Evolutionary conservation across 1,140 invertebrate genomes (phyloP), one percentile per base, ranked within the genome.

Genomic region (Pollicipes pollicipes): DNA sequence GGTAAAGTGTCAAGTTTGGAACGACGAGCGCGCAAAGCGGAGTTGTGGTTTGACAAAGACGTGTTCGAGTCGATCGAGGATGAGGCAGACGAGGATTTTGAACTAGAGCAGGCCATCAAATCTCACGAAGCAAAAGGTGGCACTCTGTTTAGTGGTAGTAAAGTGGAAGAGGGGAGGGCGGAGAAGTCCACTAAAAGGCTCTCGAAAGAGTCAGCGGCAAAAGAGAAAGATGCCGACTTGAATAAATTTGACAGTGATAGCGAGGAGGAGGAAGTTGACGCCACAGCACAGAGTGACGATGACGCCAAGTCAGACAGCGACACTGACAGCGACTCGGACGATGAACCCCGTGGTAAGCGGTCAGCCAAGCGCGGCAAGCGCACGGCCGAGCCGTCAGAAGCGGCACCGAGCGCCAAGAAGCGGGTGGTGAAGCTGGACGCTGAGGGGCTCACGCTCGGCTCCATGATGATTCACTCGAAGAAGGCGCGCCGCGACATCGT

Each of bases 391-490:
- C 45, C 45, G 69, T 31, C 45, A 68, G 71, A 45, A 64, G 68
- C 30, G 21, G 37, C 27, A 64, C 32, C 29, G 71, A 68, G 68
- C 28, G 70, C 68, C 29, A 72, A 72, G 74, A 74, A 74, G 77
- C 74, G 72, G 73, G 84, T 84, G 76, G 89, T 87, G 74, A 87
- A 86, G 76, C 79, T 99, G 74, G 87, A 88, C 75, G 85, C 89
- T 37, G 87, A 92, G 77, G 93, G 93, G 70, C 80, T 98, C 66
- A 93, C 94, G 0, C 77, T 98, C 6, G 95, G 91, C 2, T 86
- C 91, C 0, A 79, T 95, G 77, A 83, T 97, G 79, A 84, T 90
- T 3, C 85, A 90, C 68, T 93, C 91, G 70, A 88, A 88, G 78
- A 96, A 95, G 80, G 84, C 85, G 13, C 90, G 89, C 75, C 83